phyloP scores from a whole-genome alignment of 2,888 invertebrate species.

The Synanthedon tipuliformis region DNA sequence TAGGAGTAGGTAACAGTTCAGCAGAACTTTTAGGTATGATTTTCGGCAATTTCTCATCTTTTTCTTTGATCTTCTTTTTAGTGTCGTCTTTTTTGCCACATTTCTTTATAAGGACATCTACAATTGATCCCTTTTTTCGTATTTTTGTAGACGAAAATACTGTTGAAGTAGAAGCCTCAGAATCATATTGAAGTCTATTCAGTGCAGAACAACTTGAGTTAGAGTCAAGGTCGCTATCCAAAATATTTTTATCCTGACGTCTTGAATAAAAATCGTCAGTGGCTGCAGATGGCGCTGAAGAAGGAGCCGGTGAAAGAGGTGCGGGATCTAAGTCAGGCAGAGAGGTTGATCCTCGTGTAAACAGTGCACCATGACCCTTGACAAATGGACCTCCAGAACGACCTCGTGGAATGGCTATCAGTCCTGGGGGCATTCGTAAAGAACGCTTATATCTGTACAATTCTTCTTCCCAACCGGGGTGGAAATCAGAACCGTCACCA shows the following conservation, averaged over 20 bases:
- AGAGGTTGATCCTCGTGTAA: slow-evolving; percentile 78
- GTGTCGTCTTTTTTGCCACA: slow-evolving; percentile 71
- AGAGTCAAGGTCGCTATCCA: slow-evolving; percentile 76
- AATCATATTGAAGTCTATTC: slow-evolving; percentile 72
- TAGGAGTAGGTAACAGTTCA: slow-evolving; percentile 75
- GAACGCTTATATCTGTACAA: slow-evolving; percentile 85
- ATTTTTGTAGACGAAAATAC: slow-evolving; percentile 71
- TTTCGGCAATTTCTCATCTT: slow-evolving; percentile 68
- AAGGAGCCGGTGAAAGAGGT: slow-evolving; percentile 77
- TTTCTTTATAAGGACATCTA: slow-evolving; percentile 75
- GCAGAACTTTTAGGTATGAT: slow-evolving; percentile 58
- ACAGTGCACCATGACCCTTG: slow-evolving; percentile 40
- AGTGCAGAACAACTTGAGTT: slow-evolving; percentile 72
- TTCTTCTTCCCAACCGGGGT: slow-evolving; percentile 87
- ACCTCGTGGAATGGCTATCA: slow-evolving; percentile 82
- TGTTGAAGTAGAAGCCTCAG: slow-evolving; percentile 76
- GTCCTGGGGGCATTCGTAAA: slow-evolving; percentile 81
- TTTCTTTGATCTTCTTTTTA: slow-evolving; percentile 66
- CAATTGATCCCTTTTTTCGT: slow-evolving; percentile 70
- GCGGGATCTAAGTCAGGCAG: slow-evolving; percentile 82
- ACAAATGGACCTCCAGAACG: slow-evolving; percentile 68
- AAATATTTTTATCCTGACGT: slow-evolving; percentile 53
- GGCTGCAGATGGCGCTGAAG: slow-evolving; percentile 70
- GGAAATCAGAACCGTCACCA: slow-evolving; percentile 78
- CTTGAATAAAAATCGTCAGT: slow-evolving; percentile 68